Percentiles rank a stretch among this genome's conserved stretches.
These are phyloP conservation scores for Sphaerodactylus townsendi DNA, from an alignment of 2,113 vertebrate genomes.

Conservation along the genomic window DNA sequence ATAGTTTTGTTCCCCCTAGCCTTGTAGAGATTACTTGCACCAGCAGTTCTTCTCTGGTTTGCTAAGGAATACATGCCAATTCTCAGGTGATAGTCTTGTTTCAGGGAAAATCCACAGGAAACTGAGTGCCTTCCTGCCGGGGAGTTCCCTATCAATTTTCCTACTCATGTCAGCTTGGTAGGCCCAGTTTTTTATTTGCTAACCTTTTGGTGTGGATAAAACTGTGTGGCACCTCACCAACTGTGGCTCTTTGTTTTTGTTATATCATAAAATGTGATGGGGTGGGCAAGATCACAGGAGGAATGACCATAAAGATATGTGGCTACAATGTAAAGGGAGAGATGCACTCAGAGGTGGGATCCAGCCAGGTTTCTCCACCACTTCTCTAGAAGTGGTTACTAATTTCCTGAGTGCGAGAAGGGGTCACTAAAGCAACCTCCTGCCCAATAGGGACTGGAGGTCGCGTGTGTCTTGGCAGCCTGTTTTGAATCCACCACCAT, in stretches of 20 bases:
- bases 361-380: too few species aligned
- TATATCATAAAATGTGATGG: neutral
- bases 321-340: too few species aligned
- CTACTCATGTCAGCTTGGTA: neutral
- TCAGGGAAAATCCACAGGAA: neutral
- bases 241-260: neutral
- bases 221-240: neutral
- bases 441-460: too few species aligned
- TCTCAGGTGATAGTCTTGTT: constrained; percentile 5
- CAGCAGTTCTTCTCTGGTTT: constrained; percentile 9
- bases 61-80: constrained; percentile 3
- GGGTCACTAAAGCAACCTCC: too few species aligned
- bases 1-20: neutral
- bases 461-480: too few species aligned
- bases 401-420: too few species aligned
- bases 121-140: neutral
- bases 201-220: neutral
- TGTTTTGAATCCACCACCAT: too few species aligned
- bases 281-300: too few species aligned
- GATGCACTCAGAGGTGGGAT: too few species aligned
- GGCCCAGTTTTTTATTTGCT: neutral
- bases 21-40: neutral
- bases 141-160: neutral
- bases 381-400: too few species aligned
- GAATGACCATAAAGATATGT: too few species aligned